Evolutionary conservation across 2,113 vertebrate species (phyloP).

Genomic region (Reinhardtius hippoglossoides): DNA sequence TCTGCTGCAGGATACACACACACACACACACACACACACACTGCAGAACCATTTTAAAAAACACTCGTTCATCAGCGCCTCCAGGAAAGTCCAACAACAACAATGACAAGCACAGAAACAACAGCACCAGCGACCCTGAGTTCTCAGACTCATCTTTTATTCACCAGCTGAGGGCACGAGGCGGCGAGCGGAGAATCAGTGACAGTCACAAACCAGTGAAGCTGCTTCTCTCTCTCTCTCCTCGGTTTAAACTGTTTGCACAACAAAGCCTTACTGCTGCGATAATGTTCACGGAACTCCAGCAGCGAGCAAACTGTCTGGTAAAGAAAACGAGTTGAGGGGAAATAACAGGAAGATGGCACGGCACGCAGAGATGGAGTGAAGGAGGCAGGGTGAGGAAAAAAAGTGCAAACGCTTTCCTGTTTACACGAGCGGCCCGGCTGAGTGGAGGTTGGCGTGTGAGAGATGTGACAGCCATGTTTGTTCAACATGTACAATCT

Average conservation of each 20-base stretch:
- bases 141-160: slow-evolving; percentile 46
- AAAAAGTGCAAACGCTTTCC: slow-evolving; percentile 25
- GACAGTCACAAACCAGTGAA: background rate
- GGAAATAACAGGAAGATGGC: slow-evolving; percentile 41
- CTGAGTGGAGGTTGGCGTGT: slow-evolving; percentile 11
- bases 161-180: slow-evolving; percentile 12
- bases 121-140: slow-evolving; percentile 22
- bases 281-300: slow-evolving; percentile 13
- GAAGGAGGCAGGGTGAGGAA: slow-evolving; percentile 6
- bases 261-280: background rate
- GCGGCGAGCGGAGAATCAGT: slow-evolving; percentile 4
- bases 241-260: slow-evolving; percentile 25
- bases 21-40: too few relatives aligned
- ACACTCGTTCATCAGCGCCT: too few relatives aligned
- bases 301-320: background rate
- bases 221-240: background rate
- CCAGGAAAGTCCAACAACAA: background rate
- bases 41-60: background rate
- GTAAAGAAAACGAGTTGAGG: slow-evolving; percentile 11
- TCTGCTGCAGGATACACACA: background rate
- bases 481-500: slow-evolving; percentile 38
- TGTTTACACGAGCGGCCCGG: slow-evolving; percentile 26
- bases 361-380: background rate
- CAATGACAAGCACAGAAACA: slow-evolving; percentile 6
- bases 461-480: slow-evolving; percentile 32